Percentiles rank a stretch among this genome's conserved stretches.
Conservation (phyloP, 1,140 invertebrate genomes). For the Drosophila paulistorum region DNA sequence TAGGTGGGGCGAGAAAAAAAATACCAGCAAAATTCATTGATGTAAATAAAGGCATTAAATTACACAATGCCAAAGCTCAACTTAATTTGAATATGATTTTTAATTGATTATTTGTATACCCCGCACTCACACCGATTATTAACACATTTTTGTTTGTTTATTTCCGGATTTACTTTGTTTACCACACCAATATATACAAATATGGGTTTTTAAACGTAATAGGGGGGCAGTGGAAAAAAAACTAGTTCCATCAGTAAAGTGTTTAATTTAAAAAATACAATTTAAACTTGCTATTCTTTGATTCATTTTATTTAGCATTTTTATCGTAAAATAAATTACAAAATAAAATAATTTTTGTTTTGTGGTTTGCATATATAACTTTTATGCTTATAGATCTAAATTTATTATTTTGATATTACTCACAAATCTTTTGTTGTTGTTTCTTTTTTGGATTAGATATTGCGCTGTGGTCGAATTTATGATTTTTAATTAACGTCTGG, state of each 20-base stretch:
- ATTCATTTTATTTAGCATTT: conserved; percentile 68
- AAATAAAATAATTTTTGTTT: conserved; percentile 69
- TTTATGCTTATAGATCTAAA: conserved; percentile 61
- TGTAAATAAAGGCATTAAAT: not conserved
- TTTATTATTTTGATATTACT: conserved; percentile 67
- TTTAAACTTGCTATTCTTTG: conserved; percentile 35
- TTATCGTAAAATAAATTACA: conserved; percentile 79
- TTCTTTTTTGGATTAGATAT: conserved; percentile 63
- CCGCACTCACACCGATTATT: not conserved
- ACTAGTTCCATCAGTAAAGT: too few species aligned
- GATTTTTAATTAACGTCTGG: conserved; percentile 14
- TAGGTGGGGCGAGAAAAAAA: conserved; percentile 12
- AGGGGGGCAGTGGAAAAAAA: too few species aligned
- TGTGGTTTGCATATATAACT: conserved; percentile 62
- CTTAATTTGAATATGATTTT: not conserved
- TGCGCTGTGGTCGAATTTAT: conserved; percentile 60
- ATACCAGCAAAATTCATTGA: conserved; percentile 18
- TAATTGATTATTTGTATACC: not conserved
- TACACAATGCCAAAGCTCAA: not conserved
- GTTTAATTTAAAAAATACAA: too few species aligned
- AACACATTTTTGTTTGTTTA: too few species aligned
- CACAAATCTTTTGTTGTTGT: conserved; percentile 67
- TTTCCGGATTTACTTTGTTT: too few species aligned
- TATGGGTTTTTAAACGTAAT: too few species aligned
- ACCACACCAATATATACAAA: too few species aligned